These are phyloP conservation scores for Menidia menidia DNA, from an alignment of 2,797 vertebrate genomes.

Conservation along the genomic window DNA sequence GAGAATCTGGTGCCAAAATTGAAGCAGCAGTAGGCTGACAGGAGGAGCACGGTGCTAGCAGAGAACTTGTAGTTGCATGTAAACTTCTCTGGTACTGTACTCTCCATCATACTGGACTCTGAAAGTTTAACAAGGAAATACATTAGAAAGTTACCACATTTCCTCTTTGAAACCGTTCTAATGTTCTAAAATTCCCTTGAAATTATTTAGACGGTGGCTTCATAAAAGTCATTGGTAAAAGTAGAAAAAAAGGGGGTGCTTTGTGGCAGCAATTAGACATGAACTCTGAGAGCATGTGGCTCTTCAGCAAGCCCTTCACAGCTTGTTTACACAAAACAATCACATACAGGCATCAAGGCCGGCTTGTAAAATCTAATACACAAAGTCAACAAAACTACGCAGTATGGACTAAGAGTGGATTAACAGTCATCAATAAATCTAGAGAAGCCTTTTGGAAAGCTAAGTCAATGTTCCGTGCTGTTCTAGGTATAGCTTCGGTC, in stretches of 20 bases:
- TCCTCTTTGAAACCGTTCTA: background rate
- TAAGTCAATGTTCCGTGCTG: constrained; percentile 6
- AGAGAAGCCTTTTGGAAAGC: constrained; percentile 39
- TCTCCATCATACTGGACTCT: constrained; percentile 30
- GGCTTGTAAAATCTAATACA: constrained; percentile 2
- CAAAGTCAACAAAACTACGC: constrained; percentile 20
- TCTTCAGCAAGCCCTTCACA: constrained; percentile 10
- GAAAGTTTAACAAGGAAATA: constrained; percentile 18
- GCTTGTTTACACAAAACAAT: constrained; percentile 15
- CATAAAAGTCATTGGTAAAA: too few species aligned
- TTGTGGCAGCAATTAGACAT: constrained; percentile 23
- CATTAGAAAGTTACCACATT: background rate
- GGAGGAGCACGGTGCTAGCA: background rate
- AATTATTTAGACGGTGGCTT: background rate
- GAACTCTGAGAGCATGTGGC: constrained; percentile 3
- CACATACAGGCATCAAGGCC: constrained; percentile 6
- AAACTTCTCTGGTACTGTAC: background rate
- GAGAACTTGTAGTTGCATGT: background rate
- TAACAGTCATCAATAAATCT: constrained; percentile 45
- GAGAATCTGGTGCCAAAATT: constrained; percentile 14
- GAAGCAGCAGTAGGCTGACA: background rate
- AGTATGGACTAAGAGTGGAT: constrained; percentile 36
- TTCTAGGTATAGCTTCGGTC: constrained; percentile 7
- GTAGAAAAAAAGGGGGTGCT: background rate
- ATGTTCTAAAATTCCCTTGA: background rate